Evolutionary conservation across 1,140 invertebrate species (phyloP).

Genomic region (Aphis gossypii): DNA sequence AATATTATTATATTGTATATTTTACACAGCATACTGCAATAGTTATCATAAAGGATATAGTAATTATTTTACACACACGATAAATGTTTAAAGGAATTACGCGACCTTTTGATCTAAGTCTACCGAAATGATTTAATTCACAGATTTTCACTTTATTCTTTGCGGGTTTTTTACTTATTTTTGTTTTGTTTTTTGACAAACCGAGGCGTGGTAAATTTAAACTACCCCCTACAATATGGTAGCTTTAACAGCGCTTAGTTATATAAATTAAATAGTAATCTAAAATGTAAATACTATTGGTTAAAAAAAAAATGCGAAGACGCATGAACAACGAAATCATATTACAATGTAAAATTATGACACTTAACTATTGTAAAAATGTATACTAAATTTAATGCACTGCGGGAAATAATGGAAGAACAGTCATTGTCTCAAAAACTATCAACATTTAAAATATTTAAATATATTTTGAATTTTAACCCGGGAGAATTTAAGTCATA

Average conservation of each 20-base stretch:
- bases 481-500: too few relatives aligned
- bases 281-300: background rate
- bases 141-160: background rate
- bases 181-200: too few relatives aligned
- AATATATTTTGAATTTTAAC: too few relatives aligned
- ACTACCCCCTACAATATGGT: background rate
- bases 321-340: background rate
- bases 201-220: background rate
- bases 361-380: background rate
- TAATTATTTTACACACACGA: background rate
- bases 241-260: too few relatives aligned
- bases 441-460: too few relatives aligned
- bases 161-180: background rate
- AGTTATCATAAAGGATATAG: background rate
- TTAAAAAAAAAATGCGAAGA: background rate
- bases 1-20: too few relatives aligned
- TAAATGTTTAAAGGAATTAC: background rate
- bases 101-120: background rate
- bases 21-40: background rate
- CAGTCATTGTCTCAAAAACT: too few relatives aligned
- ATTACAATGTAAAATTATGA: background rate
- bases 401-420: too few relatives aligned
- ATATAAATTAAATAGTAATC: background rate
- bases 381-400: too few relatives aligned
- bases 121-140: background rate